Evolutionary conservation across 2,888 invertebrate genomes (phyloP), one percentile per base, ranked within the genome.

Genomic region (Scaeva pyrastri): DNA sequence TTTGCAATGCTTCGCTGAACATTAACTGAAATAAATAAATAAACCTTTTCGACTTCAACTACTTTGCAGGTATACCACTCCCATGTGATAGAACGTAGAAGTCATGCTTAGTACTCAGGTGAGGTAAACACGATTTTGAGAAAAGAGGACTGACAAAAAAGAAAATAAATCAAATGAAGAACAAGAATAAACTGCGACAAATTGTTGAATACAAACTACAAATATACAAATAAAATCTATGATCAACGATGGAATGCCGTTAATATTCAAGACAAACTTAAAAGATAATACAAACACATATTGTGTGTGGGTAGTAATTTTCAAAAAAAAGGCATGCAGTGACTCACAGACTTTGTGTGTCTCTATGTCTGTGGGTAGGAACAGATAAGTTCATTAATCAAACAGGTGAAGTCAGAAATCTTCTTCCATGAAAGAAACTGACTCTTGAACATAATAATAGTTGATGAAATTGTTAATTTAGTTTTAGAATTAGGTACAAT

Each of bases 81-180:
- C 84, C 72, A 55, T 60, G 48, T 45, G 52, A 45, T 50, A 45
- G 23, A 52, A 66, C 52, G 16, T 12, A 45, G 23, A 52, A 66
- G 52, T 74, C 36, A 39, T 64, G 48, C 70, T 66, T 62, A 41
- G 68, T 56, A 70, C 78, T 70, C 62, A 73, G 78, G 73, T 74
- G 48, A 83, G 78, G 83, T 74, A 78, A 50, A 83, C 82, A 83
- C 82, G 82, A 83, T 82, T 52, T 43, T 56, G 45, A 26, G 36
- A 72, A 14, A 41, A 21, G 43, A 58, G 52, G 45, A 21, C 7
- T 52, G 26, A 41, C 23, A 19, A 31, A 64, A 50, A 41, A 12
- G 50, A 68, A 78, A 55, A 36, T 12, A 68, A 45, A 48, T 62
- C 39, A 60, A n/a, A 64, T 16, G n/a, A 41, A 79, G 60, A 78